Evolutionary conservation across 1,140 invertebrate genomes (phyloP).

Genomic region (Trialeurodes vaporariorum): DNA sequence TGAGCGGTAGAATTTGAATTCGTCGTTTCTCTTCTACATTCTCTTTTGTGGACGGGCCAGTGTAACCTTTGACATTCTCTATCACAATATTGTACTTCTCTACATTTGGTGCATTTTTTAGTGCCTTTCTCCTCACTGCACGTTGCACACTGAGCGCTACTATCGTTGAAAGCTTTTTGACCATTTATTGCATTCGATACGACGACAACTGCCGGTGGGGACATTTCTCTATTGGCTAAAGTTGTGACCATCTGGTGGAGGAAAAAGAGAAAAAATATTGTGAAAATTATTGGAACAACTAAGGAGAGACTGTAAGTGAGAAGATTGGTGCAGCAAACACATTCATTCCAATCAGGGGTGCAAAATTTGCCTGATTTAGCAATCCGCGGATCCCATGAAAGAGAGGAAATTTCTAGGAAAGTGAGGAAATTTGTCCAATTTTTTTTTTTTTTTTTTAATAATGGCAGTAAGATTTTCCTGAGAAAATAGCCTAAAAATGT

Average conservation of each 20-base stretch:
- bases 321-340: not conserved
- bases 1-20: constrained; percentile 4
- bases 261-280: constrained; percentile 10
- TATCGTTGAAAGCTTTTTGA: constrained; percentile 53
- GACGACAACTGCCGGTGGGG: constrained; percentile 51
- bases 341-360: not conserved
- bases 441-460: too few species aligned
- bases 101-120: constrained; percentile 93
- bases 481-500: too few species aligned
- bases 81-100: constrained; percentile 87
- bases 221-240: constrained; percentile 51
- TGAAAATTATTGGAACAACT: not conserved
- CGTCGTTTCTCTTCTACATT: constrained; percentile 36
- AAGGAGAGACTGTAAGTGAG: not conserved
- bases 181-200: constrained; percentile 83
- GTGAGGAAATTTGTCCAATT: too few species aligned
- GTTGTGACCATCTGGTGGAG: constrained; percentile 62
- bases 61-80: constrained; percentile 87
- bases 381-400: too few species aligned
- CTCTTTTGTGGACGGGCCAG: constrained; percentile 93
- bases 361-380: constrained; percentile 10
- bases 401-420: too few species aligned
- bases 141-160: constrained; percentile 61
- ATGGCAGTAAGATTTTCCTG: too few species aligned
- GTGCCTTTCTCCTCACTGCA: constrained; percentile 79